Evolutionary conservation across 2,888 invertebrate genomes (phyloP), one percentile per base, ranked within the genome.

Genomic region (Petrophora chlorosata): DNA sequence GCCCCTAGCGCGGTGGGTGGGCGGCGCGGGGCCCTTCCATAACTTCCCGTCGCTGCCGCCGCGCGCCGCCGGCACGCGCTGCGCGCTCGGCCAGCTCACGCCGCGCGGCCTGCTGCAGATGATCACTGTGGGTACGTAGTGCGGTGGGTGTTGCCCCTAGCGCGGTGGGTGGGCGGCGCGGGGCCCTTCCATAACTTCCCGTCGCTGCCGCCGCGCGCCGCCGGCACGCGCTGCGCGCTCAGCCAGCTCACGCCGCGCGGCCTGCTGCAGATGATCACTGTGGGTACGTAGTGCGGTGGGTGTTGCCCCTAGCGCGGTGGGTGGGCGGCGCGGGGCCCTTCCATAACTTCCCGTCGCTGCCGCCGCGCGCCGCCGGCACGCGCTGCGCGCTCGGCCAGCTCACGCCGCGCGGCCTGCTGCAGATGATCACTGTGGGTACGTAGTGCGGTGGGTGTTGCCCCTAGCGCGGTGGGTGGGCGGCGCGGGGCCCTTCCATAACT

Each of bases 101-200:
- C 94, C 94, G 5, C 87, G 94, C 33, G 98, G 98, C 0, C 91
- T 97, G 1, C 91, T 94, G 22, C 98, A 98, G 82, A 92, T 97
- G 69, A 82, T 98, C 14, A 93, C 93, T 57, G 92, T 96, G 8
- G 98, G 98, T 58, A 87, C 92, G 63, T 85, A 1, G 7, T 23
- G n/a, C n/a, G n/a, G n/a, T n/a, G n/a, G n/a, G n/a, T n/a, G n/a
- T n/a, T n/a, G n/a, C n/a, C n/a, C n/a, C n/a, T n/a, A n/a, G 90
- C 93, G 58, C 92, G 94, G 70, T 96, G 95, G 95, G 93, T 94
- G 58, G 94, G 94, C 52, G 92, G 93, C 13, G 88, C 94, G 36
- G 96, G 96, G 0, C 94, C 96, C 0, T 97, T 97, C 76, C 96
- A 96, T 78, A 95, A 94, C 54, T 96, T 97, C 74, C 96, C 96